phyloP scores from a whole-genome alignment of 1,140 invertebrate genomes.

The Pseudomyrmex sp. region DNA sequence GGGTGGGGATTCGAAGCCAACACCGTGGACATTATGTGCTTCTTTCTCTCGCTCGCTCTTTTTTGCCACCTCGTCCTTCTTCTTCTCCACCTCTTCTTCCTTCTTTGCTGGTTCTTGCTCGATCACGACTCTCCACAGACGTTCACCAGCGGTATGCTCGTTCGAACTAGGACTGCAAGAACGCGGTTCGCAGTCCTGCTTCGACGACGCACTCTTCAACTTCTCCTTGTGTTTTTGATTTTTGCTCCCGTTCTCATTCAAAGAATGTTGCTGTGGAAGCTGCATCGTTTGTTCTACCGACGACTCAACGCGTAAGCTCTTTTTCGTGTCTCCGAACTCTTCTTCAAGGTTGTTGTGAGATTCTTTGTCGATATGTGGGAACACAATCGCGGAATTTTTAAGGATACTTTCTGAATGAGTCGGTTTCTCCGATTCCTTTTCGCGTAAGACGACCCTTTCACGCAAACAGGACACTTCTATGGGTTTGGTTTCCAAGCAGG shows the following conservation, averaged over 20 bases:
- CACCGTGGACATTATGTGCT: conserved; percentile 73
- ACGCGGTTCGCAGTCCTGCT: conserved; percentile 5
- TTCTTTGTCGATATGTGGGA: not conserved
- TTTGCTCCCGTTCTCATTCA: not conserved
- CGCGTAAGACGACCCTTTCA: conserved; percentile 34
- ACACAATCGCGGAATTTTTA: not conserved
- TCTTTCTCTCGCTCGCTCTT: conserved; percentile 71
- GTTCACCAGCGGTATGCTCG: conserved; percentile 55
- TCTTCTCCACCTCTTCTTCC: conserved; percentile 19
- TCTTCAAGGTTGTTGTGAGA: not conserved
- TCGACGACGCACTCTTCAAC: not conserved
- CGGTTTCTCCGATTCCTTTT: conserved; percentile 15
- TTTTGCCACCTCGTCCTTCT: conserved; percentile 33
- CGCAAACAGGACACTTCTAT: conserved; percentile 72
- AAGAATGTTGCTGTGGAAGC: not conserved
- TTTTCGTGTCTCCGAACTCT: conserved; percentile 30
- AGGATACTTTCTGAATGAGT: not conserved
- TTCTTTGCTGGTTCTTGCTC: conserved; percentile 61
- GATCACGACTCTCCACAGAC: conserved; percentile 73
- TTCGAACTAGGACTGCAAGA: not conserved
- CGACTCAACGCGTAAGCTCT: conserved; percentile 66
- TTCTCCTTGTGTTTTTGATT: not conserved
- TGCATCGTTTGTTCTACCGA: conserved; percentile 57
- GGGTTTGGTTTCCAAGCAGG: conserved; percentile 82
- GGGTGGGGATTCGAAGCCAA: conserved; percentile 70